A percentile compares a stretch with the other conserved stretches of the same genome.
phyloP scores from a whole-genome alignment of 1,140 invertebrate species.

The Brachionus koreanus region DNA sequence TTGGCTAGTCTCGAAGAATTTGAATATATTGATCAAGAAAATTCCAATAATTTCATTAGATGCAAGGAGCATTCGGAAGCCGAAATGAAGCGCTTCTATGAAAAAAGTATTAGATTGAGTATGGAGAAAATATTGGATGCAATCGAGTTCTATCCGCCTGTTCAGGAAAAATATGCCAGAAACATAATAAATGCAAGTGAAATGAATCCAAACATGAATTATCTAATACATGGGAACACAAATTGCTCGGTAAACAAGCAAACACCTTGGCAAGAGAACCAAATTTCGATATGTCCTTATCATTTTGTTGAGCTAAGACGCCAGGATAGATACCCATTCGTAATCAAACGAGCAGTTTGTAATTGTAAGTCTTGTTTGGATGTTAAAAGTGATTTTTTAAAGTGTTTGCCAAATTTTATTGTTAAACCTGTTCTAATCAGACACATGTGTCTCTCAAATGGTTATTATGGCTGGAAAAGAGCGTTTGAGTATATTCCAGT shows the following conservation, averaged over 20 bases:
- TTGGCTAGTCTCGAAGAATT: background rate
- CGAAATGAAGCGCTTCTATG: background rate
- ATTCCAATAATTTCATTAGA: background rate
- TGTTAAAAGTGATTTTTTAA: background rate
- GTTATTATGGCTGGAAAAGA: background rate
- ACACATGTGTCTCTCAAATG: background rate
- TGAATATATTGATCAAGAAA: background rate
- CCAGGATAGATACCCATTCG: background rate
- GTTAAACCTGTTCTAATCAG: conserved; percentile 12
- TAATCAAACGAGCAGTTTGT: conserved; percentile 2
- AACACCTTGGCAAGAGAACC: background rate
- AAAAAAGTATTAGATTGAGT: background rate
- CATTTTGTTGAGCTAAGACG: conserved; percentile 20
- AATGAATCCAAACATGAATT: background rate
- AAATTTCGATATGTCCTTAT: conserved; percentile 6
- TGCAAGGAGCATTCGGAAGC: background rate
- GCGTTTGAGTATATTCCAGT: conserved; percentile 22
- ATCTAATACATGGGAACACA: background rate
- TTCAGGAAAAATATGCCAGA: background rate
- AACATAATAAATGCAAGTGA: background rate
- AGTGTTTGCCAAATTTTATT: conserved; percentile 9
- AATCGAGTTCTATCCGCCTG: background rate
- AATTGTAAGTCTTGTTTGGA: conserved; percentile 1
- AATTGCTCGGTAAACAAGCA: conserved; percentile 22
- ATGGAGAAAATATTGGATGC: conserved; percentile 6